These are phyloP conservation scores for Phymorhynchus buccinoides DNA, from an alignment of 1,140 invertebrate species.

Conservation along the genomic window DNA sequence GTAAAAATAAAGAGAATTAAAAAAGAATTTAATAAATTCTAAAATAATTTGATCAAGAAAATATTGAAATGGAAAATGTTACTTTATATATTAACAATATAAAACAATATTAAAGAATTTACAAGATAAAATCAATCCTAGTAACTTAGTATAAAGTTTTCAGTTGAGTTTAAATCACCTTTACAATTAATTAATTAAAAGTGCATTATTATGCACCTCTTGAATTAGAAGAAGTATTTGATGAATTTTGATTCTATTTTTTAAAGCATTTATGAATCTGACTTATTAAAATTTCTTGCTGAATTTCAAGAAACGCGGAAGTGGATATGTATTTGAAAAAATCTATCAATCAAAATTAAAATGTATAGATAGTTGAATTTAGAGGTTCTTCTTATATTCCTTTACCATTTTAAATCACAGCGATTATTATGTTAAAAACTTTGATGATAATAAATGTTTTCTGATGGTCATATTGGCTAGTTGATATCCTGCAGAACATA, in stretches of 20 bases:
- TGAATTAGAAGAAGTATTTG: constrained; percentile 4
- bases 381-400: constrained; percentile 31
- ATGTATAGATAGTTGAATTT: constrained; percentile 24
- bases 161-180: constrained; percentile 7
- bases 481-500: constrained; percentile 12
- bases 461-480: not conserved
- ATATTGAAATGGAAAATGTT: not conserved
- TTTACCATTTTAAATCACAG: constrained; percentile 28
- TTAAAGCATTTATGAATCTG: constrained; percentile 27
- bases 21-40: not conserved
- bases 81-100: constrained; percentile 7
- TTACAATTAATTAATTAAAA: not conserved
- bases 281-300: constrained; percentile 33
- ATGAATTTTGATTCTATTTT: constrained; percentile 23
- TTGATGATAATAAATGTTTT: constrained; percentile 31
- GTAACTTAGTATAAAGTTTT: not conserved
- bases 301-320: constrained; percentile 39
- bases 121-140: not conserved
- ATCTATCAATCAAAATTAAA: constrained; percentile 26
- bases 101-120: not conserved
- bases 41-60: not conserved
- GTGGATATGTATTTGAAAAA: constrained; percentile 36
- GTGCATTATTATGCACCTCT: not conserved
- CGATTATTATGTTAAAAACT: constrained; percentile 33
- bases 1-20: not conserved